phyloP scores from a whole-genome alignment of 2,888 invertebrate genomes.

The Phlogophora meticulosa region DNA sequence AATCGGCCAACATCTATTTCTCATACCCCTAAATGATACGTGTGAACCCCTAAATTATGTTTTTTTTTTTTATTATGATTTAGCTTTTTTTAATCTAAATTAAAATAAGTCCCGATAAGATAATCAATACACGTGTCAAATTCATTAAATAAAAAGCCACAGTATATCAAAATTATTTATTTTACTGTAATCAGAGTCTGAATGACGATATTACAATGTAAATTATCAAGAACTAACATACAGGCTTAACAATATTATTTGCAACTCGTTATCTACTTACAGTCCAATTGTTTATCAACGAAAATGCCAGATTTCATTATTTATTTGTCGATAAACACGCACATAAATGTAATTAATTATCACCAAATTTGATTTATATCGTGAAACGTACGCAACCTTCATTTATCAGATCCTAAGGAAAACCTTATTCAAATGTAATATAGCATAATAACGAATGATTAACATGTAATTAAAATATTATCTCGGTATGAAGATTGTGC shows the following conservation, averaged over 20 bases:
- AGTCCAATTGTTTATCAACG: constrained; percentile 6
- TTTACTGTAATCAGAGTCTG: constrained; percentile 57
- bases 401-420: constrained; percentile 7
- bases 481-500: constrained; percentile 1
- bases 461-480: constrained; percentile 1
- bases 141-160: constrained; percentile 25
- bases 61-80: no score
- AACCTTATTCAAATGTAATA: constrained; percentile 5
- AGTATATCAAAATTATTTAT: constrained; percentile 54
- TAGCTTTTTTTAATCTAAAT: no score
- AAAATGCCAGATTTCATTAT: constrained; percentile 7
- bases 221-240: constrained; percentile 51
- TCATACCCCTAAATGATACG: no score
- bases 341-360: constrained; percentile 1
- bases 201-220: constrained; percentile 45
- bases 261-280: constrained; percentile 20
- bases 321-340: constrained; percentile 8
- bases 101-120: no score
- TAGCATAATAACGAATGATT: neutral
- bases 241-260: constrained; percentile 41
- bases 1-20: no score
- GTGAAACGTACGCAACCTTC: constrained; percentile 1
- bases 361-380: constrained; percentile 17
- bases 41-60: no score
- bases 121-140: neutral